Evolutionary conservation across 2,113 vertebrate species (phyloP).

Genomic region (Aptenodytes forsteri): DNA sequence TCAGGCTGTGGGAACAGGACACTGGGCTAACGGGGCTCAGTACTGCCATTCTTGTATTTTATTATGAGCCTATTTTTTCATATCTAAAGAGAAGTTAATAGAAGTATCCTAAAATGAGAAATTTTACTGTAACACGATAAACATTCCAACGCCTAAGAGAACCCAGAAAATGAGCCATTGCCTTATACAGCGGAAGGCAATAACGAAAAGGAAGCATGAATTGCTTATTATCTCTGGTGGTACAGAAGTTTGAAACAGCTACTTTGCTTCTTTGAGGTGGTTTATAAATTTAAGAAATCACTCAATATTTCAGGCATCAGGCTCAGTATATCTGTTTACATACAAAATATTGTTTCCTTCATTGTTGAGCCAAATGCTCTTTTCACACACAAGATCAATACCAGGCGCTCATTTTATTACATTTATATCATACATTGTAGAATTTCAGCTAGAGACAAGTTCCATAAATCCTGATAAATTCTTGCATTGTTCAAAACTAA

Average conservation of each 20-base stretch:
- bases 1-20: background rate
- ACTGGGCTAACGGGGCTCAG: background rate
- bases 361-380: background rate
- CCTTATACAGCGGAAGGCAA: background rate
- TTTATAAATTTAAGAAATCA: conserved; percentile 17
- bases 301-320: background rate
- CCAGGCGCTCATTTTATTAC: background rate
- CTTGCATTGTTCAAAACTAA: background rate
- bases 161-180: background rate
- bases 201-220: background rate
- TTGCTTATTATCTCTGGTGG: background rate
- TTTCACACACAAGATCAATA: background rate
- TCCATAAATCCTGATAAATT: conserved; percentile 16
- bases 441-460: background rate
- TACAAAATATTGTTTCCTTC: background rate
- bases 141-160: background rate
- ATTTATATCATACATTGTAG: background rate
- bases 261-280: background rate
- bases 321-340: background rate
- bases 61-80: background rate
- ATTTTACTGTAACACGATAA: background rate
- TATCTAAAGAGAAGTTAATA: background rate
- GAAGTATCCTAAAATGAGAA: background rate
- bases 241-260: background rate
- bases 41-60: background rate